Base-by-base conservation (phyloP, 2,113 vertebrate species). In the Alouatta palliata region DNA sequence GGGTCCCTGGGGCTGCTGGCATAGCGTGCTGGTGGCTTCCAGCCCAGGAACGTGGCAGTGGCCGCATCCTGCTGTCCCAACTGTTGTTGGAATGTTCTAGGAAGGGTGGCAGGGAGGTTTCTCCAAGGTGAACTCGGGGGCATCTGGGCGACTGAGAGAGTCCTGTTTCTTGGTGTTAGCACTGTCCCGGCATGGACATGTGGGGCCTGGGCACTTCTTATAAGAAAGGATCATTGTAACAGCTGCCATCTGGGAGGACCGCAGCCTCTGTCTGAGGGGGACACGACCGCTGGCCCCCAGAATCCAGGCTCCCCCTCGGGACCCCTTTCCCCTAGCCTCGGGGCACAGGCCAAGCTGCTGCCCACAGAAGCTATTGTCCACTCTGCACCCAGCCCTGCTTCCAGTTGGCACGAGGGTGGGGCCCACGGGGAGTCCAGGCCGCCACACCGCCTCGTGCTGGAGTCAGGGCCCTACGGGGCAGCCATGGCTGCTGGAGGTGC, bases 311-410 rank as follows among this genome's bases (percentile, higher is more conserved):
- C 32, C 27, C 8, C 0, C 0, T 0, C 3, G 4, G 40, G 27
- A 0, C 12, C 17, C 45, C 30, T 35, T 35, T 16, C 8, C 66
- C 37, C 8, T 3, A 1, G 43, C 64, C 68, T 71, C 3, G 3
- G 23, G 13, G 35, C 10, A 21, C 54, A 43, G 58, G 19, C 47
- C 30, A 45, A n/a, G 30, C 68, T 23, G 2, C 4, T 7, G 30
- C 13, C 20, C 6, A 2, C 17, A 0, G 5, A n/a, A 19, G 45
- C 64, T 37, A 25, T 25, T 9, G 27, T 49, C 25, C 47, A 6
- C 16, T 0, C 32, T n/a, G 35, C 1, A 0, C 20, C 13, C 6
- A 13, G 2, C 27, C 21, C 84, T 1, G 8, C 45, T 19, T 58
- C 30, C 61, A 8, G 27, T n/a, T 1, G 8, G 70, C 43, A 4